Evolutionary conservation across 1,140 invertebrate genomes (phyloP).

Genomic region (Armadillidium nasatum): DNA sequence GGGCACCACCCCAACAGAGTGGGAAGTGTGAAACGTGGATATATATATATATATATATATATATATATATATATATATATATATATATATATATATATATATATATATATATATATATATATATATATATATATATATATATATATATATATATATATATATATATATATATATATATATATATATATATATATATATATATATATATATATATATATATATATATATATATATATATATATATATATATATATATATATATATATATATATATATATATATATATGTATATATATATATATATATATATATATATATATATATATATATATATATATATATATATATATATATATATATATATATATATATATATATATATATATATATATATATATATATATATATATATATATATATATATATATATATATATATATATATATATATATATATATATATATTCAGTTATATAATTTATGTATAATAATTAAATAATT

Average conservation of each 20-base stretch:
- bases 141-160: constrained; percentile 13
- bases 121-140: constrained; percentile 11
- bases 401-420: no score
- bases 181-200: constrained; percentile 11
- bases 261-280: not conserved
- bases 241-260: not conserved
- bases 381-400: no score
- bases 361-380: not conserved
- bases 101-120: constrained; percentile 13
- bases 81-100: constrained; percentile 2
- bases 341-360: constrained; percentile 11
- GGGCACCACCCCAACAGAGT: no score
- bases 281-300: constrained; percentile 7
- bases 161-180: constrained; percentile 11
- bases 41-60: not conserved
- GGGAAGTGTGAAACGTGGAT: no score
- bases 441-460: no score
- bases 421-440: no score
- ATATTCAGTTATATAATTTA: no score
- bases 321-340: not conserved
- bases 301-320: constrained; percentile 12
- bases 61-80: constrained; percentile 8
- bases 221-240: not conserved
- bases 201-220: not conserved
- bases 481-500: no score